A percentile compares a stretch with the other conserved stretches of the same genome.
Evolutionary conservation across 1,140 invertebrate species (phyloP).

Genomic region (Drosophila arawakana): DNA sequence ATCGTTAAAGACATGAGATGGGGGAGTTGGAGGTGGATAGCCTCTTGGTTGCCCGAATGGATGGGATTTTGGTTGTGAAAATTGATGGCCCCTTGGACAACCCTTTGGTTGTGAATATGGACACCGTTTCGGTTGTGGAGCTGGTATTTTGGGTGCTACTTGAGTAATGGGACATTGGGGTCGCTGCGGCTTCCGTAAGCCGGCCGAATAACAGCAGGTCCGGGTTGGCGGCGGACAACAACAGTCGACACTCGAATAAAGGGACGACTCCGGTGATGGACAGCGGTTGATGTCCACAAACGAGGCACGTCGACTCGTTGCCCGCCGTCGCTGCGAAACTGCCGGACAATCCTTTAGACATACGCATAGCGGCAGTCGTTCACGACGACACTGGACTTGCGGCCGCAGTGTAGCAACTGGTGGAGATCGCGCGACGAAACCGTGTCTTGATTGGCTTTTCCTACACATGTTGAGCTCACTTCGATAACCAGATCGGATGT

Average conservation of each 20-base stretch:
- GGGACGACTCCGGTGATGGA: background rate
- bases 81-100: background rate
- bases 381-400: background rate
- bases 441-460: slow-evolving; percentile 25
- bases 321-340: background rate
- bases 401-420: background rate
- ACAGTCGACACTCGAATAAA: background rate
- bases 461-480: background rate
- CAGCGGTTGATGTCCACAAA: background rate
- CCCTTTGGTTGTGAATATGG: background rate
- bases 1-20: background rate
- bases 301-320: background rate
- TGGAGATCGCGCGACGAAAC: slow-evolving; percentile 37
- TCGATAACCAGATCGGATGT: background rate
- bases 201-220: background rate
- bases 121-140: background rate
- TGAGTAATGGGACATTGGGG: background rate
- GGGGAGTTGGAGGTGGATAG: background rate
- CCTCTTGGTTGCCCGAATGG: background rate
- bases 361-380: background rate
- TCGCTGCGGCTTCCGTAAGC: background rate
- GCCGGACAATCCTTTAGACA: background rate
- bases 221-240: slow-evolving; percentile 4
- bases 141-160: background rate
- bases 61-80: background rate